phyloP scores from a whole-genome alignment of 2,797 vertebrate species.

The Dallia pectoralis region DNA sequence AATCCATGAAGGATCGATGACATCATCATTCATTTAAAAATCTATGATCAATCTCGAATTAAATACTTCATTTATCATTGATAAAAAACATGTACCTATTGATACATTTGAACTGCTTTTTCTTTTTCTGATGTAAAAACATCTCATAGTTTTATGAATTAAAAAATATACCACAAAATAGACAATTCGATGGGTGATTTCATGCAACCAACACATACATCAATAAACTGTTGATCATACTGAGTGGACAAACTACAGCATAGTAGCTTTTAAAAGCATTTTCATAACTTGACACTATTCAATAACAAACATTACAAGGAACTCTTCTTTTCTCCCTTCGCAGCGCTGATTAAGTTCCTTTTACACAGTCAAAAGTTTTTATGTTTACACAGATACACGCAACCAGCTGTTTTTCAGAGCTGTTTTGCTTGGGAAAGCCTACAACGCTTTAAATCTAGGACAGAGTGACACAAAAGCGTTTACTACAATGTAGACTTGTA shows the following conservation, averaged over 20 bases:
- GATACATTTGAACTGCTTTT: constrained; percentile 47
- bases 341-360: constrained; percentile 30
- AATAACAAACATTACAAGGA: constrained; percentile 32
- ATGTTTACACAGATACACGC: constrained; percentile 37
- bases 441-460: constrained; percentile 23
- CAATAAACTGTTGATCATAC: constrained; percentile 20
- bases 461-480: constrained; percentile 53
- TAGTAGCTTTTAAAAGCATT: constrained; percentile 22
- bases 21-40: constrained; percentile 24
- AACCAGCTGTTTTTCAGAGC: constrained; percentile 30
- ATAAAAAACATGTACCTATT: not conserved
- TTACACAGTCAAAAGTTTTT: constrained; percentile 28
- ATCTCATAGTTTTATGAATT: constrained; percentile 44
- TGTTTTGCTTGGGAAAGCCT: constrained; percentile 23
- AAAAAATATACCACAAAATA: constrained; percentile 31
- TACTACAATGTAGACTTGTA: constrained; percentile 54
- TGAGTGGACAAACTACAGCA: constrained; percentile 31
- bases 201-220: constrained; percentile 56
- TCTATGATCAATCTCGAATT: constrained; percentile 14
- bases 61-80: constrained; percentile 30
- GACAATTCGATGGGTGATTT: constrained; percentile 41
- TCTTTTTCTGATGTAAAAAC: constrained; percentile 48
- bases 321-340: constrained; percentile 19
- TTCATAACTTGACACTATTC: constrained; percentile 21
- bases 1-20: constrained; percentile 19